Conservation (phyloP, 2,888 invertebrate genomes). For the Odontocolon sp. region DNA sequence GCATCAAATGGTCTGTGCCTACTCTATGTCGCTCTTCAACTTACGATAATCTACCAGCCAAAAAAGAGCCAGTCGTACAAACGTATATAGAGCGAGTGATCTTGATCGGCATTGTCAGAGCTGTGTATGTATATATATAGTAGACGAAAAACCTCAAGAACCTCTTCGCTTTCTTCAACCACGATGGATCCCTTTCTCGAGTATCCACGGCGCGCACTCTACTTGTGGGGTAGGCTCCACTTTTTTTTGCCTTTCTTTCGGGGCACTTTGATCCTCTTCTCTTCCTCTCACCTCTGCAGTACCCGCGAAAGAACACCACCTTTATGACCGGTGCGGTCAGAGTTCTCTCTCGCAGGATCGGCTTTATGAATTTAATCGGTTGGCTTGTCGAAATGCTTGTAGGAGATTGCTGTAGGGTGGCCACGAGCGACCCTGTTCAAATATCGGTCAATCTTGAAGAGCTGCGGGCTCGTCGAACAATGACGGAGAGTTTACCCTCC, state of each 20-base stretch:
- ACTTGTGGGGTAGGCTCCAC: constrained; percentile 1
- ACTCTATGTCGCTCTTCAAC: too few relatives aligned
- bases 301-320: constrained; percentile 34
- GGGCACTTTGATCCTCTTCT: constrained; percentile 36
- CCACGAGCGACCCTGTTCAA: constrained; percentile 50
- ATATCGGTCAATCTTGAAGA: constrained; percentile 57
- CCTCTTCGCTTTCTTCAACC: constrained; percentile 57
- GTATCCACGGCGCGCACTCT: constrained; percentile 34
- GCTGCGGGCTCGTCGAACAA: constrained; percentile 49
- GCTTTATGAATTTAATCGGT: constrained; percentile 57
- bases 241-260: constrained; percentile 45
- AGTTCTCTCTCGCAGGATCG: constrained; percentile 40
- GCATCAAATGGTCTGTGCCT: too few relatives aligned
- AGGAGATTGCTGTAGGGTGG: constrained; percentile 33
- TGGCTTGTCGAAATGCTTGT: constrained; percentile 38
- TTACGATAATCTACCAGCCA: constrained; percentile 29
- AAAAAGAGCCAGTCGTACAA: constrained; percentile 20
- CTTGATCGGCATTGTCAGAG: constrained; percentile 59
- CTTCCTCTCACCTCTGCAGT: constrained; percentile 34
- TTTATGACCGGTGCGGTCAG: constrained; percentile 41
- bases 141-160: constrained; percentile 56
- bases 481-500: constrained; percentile 26
- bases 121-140: too few relatives aligned
- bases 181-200: constrained; percentile 54
- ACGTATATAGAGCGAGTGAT: constrained; percentile 46